Conservation (phyloP, 2,797 vertebrate genomes). For the Sarcophilus harrisii region DNA sequence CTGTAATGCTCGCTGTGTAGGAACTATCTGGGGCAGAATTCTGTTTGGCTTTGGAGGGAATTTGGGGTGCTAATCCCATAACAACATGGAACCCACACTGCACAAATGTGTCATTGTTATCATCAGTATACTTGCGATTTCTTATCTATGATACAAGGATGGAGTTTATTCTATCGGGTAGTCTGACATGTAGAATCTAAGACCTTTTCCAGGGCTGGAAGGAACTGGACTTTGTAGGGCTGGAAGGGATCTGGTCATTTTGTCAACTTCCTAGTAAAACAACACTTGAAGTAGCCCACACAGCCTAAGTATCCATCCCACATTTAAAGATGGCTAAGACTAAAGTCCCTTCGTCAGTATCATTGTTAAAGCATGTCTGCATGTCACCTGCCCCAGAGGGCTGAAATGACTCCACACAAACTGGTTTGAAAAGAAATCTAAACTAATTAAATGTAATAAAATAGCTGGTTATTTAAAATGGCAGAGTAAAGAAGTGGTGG, state of each 20-base stretch:
- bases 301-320: not conserved
- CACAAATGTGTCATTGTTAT: not conserved
- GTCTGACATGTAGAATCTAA: not conserved
- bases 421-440: not conserved
- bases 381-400: constrained; percentile 19
- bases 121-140: not conserved
- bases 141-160: not conserved
- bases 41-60: not conserved
- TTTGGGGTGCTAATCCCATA: not conserved
- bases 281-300: not conserved
- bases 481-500: not conserved
- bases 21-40: not conserved
- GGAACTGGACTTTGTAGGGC: not conserved
- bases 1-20: not conserved
- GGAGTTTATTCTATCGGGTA: not conserved
- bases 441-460: not conserved
- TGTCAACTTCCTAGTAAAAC: not conserved
- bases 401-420: not conserved
- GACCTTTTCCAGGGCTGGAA: not conserved
- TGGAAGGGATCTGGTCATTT: rapidly evolving
- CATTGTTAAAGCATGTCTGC: constrained; percentile 50
- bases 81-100: not conserved
- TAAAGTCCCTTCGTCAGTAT: not conserved
- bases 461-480: not conserved
- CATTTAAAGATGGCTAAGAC: not conserved